A percentile compares a stretch with the other conserved stretches of the same genome.
These are phyloP conservation scores for Eucriotettix oculatus DNA, from an alignment of 2,888 invertebrate species.

Conservation along the genomic window DNA sequence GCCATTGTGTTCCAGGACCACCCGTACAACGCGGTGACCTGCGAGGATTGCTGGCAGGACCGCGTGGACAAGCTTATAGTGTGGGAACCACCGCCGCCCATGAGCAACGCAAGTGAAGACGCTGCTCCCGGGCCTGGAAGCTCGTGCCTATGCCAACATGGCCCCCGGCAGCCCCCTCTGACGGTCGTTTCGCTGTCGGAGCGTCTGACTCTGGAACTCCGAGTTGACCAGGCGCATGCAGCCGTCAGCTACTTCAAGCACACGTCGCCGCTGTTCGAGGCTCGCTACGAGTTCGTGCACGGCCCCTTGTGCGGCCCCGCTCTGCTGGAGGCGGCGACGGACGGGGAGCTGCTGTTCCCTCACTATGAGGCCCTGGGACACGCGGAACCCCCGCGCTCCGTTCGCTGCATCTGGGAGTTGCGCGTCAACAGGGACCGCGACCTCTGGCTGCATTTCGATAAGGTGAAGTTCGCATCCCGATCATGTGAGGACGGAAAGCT, in stretches of 20 bases:
- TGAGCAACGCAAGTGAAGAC: conserved; percentile 31
- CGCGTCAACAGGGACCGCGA: conserved; percentile 69
- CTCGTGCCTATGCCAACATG: conserved; percentile 48
- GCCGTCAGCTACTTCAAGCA: conserved; percentile 80
- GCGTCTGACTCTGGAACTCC: conserved; percentile 61
- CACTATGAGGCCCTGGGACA: conserved; percentile 60
- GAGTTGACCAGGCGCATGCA: conserved; percentile 70
- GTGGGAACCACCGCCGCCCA: conserved; percentile 47
- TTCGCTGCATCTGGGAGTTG: conserved; percentile 64
- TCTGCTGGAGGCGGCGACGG: conserved; percentile 57
- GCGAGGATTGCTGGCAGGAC: conserved; percentile 74
- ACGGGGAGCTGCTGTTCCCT: conserved; percentile 77
- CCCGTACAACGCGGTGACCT: conserved; percentile 61
- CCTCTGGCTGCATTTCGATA: conserved; percentile 73
- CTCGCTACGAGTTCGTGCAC: conserved; percentile 76
- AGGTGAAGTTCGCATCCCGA: conserved; percentile 56
- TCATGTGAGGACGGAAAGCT: conserved; percentile 76
- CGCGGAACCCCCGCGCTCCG: conserved; percentile 25
- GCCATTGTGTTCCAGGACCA: conserved; percentile 35
- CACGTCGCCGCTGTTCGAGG: conserved; percentile 66
- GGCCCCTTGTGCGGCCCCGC: conserved; percentile 78
- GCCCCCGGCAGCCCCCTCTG: conserved; percentile 45
- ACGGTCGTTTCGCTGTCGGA: conserved; percentile 61
- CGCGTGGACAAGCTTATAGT: conserved; percentile 68
- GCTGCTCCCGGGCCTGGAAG: conserved; percentile 24